Conservation (phyloP, 1,140 invertebrate genomes). For the Eufriesea mexicana region DNA sequence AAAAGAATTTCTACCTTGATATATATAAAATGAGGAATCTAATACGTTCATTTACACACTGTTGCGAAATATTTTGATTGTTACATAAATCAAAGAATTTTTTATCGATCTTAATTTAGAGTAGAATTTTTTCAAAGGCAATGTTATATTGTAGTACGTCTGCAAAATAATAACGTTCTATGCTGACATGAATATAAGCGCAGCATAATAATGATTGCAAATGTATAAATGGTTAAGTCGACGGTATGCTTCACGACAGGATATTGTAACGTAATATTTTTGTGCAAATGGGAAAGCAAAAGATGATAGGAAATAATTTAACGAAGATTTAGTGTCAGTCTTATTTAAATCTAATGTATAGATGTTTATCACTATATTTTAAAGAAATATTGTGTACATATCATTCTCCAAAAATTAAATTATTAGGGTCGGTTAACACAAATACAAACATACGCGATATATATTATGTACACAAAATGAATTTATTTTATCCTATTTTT, state of each 20-base stretch:
- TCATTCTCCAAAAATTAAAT: slow-evolving; percentile 55
- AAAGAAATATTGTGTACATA: slow-evolving; percentile 63
- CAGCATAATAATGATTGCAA: slow-evolving; percentile 7
- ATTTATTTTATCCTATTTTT: slow-evolving; percentile 77
- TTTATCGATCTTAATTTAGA: neutral
- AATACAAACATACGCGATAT: slow-evolving; percentile 61
- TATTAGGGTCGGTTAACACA: slow-evolving; percentile 59
- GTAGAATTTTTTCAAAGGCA: neutral
- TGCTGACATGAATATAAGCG: neutral
- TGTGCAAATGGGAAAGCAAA: slow-evolving; percentile 62
- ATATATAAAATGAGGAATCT: slow-evolving; percentile 19
- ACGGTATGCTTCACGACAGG: slow-evolving; percentile 14
- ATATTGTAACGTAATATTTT: slow-evolving; percentile 44
- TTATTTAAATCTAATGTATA: slow-evolving; percentile 67
- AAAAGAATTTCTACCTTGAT: neutral
- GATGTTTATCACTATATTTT: slow-evolving; percentile 57
- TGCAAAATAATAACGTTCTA: slow-evolving; percentile 8
- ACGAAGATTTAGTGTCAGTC: slow-evolving; percentile 64
- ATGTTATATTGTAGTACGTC: slow-evolving; percentile 20
- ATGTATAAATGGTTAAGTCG: slow-evolving; percentile 24
- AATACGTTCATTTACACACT: neutral
- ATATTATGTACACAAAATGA: slow-evolving; percentile 78
- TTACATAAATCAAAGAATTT: slow-evolving; percentile 13
- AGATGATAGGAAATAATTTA: slow-evolving; percentile 48
- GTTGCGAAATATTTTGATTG: neutral